Conservation (phyloP, 1,140 invertebrate genomes). For the Trachelipus rathkii region DNA sequence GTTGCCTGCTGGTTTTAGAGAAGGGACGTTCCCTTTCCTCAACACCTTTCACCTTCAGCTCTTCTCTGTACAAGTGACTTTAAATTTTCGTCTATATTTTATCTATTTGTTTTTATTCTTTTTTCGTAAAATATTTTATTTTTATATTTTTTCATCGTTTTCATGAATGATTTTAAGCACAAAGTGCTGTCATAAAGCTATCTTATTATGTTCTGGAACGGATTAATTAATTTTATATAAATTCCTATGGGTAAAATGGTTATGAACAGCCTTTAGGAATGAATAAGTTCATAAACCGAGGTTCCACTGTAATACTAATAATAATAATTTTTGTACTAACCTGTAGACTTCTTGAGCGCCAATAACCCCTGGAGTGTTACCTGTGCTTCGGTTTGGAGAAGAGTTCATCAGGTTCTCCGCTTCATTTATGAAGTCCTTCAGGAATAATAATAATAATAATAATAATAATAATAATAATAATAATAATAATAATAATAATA, state of each 20-base stretch:
- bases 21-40: too few species aligned
- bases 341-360: constrained; percentile 89
- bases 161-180: background rate
- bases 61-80: too few species aligned
- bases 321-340: constrained; percentile 52
- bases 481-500: too few species aligned
- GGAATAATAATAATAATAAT: constrained; percentile 44
- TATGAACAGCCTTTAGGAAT: background rate
- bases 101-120: too few species aligned
- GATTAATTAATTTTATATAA: background rate
- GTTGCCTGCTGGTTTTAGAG: too few species aligned
- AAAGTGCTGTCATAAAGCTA: background rate
- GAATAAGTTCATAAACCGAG: background rate
- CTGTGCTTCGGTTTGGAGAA: constrained; percentile 55
- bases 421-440: constrained; percentile 73
- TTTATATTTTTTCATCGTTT: background rate
- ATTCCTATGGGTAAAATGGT: too few species aligned
- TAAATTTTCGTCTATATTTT: too few species aligned
- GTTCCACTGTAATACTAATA: background rate
- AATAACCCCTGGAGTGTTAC: constrained; percentile 79
- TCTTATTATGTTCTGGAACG: background rate
- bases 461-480: too few species aligned
- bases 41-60: too few species aligned
- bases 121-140: background rate
- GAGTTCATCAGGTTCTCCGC: constrained; percentile 68